These are phyloP conservation scores for Periplaneta americana DNA, from an alignment of 1,140 invertebrate genomes.

Conservation along the genomic window DNA sequence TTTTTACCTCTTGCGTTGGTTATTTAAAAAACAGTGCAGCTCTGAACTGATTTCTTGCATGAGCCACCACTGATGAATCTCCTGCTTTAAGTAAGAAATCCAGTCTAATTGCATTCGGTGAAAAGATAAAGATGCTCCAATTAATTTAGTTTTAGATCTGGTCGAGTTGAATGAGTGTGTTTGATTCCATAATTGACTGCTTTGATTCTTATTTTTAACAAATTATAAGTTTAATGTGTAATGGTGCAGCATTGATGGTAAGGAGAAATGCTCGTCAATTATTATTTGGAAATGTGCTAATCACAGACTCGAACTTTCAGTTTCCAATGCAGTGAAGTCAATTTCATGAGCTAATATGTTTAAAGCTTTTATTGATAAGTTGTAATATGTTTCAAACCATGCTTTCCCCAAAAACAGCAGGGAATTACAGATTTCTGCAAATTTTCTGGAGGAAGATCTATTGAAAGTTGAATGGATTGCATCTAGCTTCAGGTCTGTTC, in stretches of 20 bases:
- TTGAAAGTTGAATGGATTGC: background rate
- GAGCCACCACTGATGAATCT: too few species aligned
- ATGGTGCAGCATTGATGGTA: background rate
- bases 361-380: background rate
- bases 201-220: background rate
- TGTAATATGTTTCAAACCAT: background rate
- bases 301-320: background rate
- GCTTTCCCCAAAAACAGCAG: background rate
- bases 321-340: background rate
- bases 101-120: too few species aligned
- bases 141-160: too few species aligned
- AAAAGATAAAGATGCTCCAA: too few species aligned
- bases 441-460: too few species aligned
- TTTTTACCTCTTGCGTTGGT: too few species aligned
- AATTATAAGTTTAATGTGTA: background rate
- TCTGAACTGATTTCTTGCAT: too few species aligned
- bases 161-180: too few species aligned
- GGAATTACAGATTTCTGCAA: background rate
- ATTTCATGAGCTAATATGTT: background rate
- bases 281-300: background rate
- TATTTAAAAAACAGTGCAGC: too few species aligned
- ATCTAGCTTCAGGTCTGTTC: background rate
- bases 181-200: background rate
- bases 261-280: background rate
- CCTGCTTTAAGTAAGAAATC: too few species aligned